phyloP scores from a whole-genome alignment of 2,888 invertebrate species.

The Cataglyphis altisquamis region DNA sequence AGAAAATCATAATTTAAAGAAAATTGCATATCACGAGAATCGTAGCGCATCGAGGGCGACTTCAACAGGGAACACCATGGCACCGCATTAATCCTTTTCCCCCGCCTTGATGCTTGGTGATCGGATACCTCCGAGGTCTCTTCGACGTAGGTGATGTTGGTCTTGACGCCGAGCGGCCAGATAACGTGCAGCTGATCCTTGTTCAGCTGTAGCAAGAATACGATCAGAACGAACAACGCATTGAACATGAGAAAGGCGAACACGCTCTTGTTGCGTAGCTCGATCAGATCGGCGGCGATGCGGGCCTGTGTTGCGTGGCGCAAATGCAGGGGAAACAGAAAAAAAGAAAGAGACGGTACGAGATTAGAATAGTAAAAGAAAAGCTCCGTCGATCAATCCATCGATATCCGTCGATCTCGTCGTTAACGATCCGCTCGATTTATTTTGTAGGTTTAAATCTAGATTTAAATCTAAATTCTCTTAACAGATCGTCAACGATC shows the following conservation, averaged over 20 bases:
- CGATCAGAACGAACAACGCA: constrained; percentile 99
- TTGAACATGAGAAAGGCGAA: constrained; percentile 99
- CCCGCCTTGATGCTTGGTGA: constrained; percentile 45
- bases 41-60: neutral
- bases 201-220: constrained; percentile 99
- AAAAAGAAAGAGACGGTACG: constrained; percentile 80
- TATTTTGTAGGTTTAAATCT: neutral
- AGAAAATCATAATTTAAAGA: neutral
- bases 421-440: neutral
- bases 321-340: constrained; percentile 85
- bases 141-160: constrained; percentile 97
- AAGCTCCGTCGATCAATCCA: constrained; percentile 74
- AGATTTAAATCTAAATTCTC: neutral
- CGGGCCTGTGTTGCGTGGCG: constrained; percentile 90
- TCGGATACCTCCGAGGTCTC: constrained; percentile 94
- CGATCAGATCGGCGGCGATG: constrained; percentile 96
- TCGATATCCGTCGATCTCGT: constrained; percentile 58
- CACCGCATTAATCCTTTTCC: constrained; percentile 44
- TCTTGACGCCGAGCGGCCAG: constrained; percentile 98
- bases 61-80: constrained; percentile 35
- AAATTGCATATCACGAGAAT: neutral
- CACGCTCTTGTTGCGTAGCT: constrained; percentile 98
- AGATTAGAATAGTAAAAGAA: constrained; percentile 80
- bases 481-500: constrained; percentile 8
- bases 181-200: constrained; percentile 99